Evolutionary conservation across 2,888 invertebrate genomes (phyloP), one percentile per base, ranked within the genome.

Genomic region (Iselma pallidipennis): DNA sequence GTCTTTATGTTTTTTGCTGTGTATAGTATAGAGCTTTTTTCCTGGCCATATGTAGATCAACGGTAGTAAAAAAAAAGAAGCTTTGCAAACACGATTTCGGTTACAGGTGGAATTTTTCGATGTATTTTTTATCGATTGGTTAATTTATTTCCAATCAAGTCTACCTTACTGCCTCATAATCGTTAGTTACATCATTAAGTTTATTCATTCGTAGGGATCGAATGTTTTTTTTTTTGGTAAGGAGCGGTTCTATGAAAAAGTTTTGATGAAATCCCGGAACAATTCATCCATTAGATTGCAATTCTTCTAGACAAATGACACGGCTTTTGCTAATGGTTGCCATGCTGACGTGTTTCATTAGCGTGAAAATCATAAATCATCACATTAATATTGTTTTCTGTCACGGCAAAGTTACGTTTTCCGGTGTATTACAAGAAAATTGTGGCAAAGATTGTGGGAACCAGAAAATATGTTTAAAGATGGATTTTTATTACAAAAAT

Each of bases 261-360:
- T 12, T 14, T 10, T 31, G n/a, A 12, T 33, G 42, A 42, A 59
- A 50, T 42, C 7, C 19, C 29, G 4, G 28, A 25, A 14, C 19
- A 37, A 45, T 42, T 19, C 26, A 53, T 50, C 52, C 60, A 56
- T 61, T 61, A 56, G 52, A 48, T 25, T 9, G 5, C 26, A 50
- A 49, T 48, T 61, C 53, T 53, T 37, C 56, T 61, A 12, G 29
- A 55, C 60, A 48, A 50, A 55, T 50, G 55, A 50, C 55, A 48
- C 50, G 23, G 33, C 54, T 49, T 26, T 57, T 14, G 37, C 23
- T 29, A 53, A 45, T 61, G 57, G 26, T 56, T 33, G 37, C 42
- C 26, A 51, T 29, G 57, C 55, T 62, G 61, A 57, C 57, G 57
- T 37, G 37, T 62, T 62, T 62, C 54, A 62, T 62, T 62, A 57